Conservation (phyloP, 1,140 invertebrate genomes). For the Drosophila orosa region DNA sequence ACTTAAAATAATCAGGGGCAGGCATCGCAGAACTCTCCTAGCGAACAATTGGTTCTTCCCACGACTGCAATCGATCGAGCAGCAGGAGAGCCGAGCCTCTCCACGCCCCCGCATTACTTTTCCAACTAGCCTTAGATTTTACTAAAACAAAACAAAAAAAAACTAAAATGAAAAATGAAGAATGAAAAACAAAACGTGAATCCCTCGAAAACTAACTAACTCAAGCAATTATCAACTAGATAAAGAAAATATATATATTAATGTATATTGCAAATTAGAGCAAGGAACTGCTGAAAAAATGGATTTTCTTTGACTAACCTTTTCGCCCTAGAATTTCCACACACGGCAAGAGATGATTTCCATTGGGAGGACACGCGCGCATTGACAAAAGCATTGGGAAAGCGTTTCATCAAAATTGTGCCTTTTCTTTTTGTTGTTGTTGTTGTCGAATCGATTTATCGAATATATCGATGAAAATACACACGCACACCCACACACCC, state of each 20-base stretch:
- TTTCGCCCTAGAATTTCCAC: constrained; percentile 28
- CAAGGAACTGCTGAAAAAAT: constrained; percentile 20
- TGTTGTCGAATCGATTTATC: constrained; percentile 56
- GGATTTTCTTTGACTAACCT: constrained; percentile 34
- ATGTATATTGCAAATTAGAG: constrained; percentile 31
- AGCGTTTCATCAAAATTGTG: constrained; percentile 82
- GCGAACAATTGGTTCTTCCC: constrained; percentile 22
- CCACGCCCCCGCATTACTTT: constrained; percentile 48
- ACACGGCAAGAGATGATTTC: constrained; percentile 30
- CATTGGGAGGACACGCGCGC: constrained; percentile 28
- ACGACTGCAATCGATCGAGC: constrained; percentile 11
- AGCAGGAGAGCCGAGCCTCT: constrained; percentile 1
- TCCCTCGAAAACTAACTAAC: constrained; percentile 34
- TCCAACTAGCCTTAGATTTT: constrained; percentile 70
- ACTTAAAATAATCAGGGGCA: constrained; percentile 25
- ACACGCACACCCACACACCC: constrained; percentile 27
- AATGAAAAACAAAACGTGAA: constrained; percentile 18
- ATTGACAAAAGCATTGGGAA: constrained; percentile 61
- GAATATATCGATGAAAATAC: constrained; percentile 49
- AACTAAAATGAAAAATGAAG: neutral
- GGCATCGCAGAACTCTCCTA: constrained; percentile 24
- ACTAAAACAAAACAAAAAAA: constrained; percentile 21
- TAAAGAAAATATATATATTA: constrained; percentile 36
- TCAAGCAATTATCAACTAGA: constrained; percentile 49
- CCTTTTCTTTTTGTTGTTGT: constrained; percentile 80